Conservation (phyloP, 1,140 invertebrate genomes). For the Halictus rubicundus region DNA sequence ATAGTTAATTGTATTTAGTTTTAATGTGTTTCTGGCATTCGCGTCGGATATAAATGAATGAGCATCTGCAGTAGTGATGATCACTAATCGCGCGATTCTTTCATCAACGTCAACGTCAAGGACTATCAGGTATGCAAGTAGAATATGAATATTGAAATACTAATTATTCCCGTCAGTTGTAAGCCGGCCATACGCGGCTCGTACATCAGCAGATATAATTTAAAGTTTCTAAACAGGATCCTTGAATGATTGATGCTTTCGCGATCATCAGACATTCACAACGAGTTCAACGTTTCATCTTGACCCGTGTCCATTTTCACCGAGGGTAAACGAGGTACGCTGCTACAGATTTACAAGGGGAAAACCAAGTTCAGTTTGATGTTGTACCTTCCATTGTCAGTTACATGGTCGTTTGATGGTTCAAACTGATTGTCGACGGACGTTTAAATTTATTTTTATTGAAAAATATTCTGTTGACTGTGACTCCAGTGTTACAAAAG, state of each 20-base stretch:
- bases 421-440: no score
- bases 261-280: conserved; percentile 64
- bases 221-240: conserved; percentile 75
- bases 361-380: neutral
- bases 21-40: no score
- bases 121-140: conserved; percentile 35
- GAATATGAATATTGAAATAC: conserved; percentile 78
- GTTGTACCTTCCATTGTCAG: no score
- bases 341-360: neutral
- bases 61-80: neutral
- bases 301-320: neutral
- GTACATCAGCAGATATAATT: conserved; percentile 72
- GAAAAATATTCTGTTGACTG: no score
- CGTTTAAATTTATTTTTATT: no score
- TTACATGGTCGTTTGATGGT: no score
- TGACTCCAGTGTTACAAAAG: no score
- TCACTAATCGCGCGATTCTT: neutral
- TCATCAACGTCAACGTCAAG: neutral
- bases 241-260: conserved; percentile 75
- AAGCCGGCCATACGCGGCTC: conserved; percentile 48
- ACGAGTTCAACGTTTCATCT: neutral
- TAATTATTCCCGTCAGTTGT: conserved; percentile 73
- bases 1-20: no score
- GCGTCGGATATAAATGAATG: neutral
- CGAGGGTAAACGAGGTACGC: neutral